Evolutionary conservation across 2,113 vertebrate genomes (phyloP).

Genomic region (Bubo bubo): DNA sequence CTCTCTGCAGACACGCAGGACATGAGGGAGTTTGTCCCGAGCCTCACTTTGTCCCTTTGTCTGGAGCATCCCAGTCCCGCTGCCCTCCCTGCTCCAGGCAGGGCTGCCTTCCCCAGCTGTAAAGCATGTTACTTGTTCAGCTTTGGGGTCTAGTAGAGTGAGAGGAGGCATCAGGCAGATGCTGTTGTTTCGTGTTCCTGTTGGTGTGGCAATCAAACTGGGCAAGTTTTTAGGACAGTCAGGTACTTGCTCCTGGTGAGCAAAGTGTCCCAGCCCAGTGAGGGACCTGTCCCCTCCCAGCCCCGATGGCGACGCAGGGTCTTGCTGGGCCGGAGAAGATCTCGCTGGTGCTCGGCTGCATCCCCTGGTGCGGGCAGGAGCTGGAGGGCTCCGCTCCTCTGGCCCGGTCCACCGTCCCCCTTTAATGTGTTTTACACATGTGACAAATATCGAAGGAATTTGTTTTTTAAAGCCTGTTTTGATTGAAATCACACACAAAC

Average conservation of each 20-base stretch:
- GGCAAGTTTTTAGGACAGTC: not conserved
- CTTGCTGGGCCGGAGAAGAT: not conserved
- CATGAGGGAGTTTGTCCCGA: fast-evolving
- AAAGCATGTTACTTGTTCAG: fast-evolving
- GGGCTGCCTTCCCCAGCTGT: not conserved
- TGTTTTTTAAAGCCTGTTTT: conserved; percentile 66
- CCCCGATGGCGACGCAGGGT: fast-evolving
- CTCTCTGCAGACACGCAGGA: not conserved
- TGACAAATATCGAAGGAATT: conserved; percentile 40
- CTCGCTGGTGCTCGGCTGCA: not conserved
- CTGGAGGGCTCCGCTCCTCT: not conserved
- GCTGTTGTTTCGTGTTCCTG: not conserved
- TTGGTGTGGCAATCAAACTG: not conserved
- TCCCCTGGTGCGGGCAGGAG: not conserved
- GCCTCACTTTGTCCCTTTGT: not conserved
- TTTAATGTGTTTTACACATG: conserved; percentile 58
- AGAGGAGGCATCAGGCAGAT: not conserved
- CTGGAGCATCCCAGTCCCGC: not conserved
- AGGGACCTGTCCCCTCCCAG: not conserved
- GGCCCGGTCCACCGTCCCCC: not conserved
- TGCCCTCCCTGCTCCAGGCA: not conserved
- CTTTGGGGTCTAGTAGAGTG: not conserved
- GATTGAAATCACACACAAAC: conserved; percentile 54
- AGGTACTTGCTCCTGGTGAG: not conserved
- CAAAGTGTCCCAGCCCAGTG: not conserved